Conservation (phyloP, 2,113 vertebrate genomes). For the Charadrius vociferus region DNA sequence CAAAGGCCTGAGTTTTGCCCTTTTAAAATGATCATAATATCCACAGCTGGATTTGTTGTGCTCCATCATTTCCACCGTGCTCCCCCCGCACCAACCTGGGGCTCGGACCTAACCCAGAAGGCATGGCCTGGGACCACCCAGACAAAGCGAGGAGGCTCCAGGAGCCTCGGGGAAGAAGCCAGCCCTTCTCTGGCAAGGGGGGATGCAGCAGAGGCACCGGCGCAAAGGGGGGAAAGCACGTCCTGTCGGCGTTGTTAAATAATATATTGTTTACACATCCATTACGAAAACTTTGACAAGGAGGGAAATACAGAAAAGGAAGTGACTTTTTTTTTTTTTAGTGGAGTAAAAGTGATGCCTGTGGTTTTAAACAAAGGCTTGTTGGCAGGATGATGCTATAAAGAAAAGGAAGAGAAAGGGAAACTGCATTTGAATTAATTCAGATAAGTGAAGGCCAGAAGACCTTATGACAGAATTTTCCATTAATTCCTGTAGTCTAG, state of each 20-base stretch:
- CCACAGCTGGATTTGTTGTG: neutral
- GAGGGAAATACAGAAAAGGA: conserved; percentile 4
- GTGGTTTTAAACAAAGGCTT: conserved; percentile 33
- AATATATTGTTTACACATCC: neutral
- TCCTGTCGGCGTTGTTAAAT: neutral
- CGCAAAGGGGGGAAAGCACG: accelerated
- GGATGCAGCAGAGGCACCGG: neutral
- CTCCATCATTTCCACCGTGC: neutral
- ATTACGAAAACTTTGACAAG: neutral
- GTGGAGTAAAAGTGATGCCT: conserved; percentile 18
- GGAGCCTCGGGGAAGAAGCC: neutral
- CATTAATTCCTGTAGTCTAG: neutral
- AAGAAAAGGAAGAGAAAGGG: conserved; percentile 56
- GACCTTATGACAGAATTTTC: conserved; percentile 28
- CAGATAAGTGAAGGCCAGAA: conserved; percentile 37
- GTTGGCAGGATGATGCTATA: neutral
- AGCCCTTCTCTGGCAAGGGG: neutral
- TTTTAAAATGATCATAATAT: neutral
- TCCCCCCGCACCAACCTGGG: neutral
- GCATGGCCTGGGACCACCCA: neutral
- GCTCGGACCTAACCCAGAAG: neutral
- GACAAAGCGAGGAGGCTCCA: neutral
- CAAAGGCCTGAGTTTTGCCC: neutral
- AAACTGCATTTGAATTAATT: conserved; percentile 11
- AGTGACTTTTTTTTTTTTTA: neutral